Evolutionary conservation across 2,113 vertebrate genomes (phyloP), one percentile per base, ranked within the genome.

Genomic region (Xyliphius kryptos): DNA sequence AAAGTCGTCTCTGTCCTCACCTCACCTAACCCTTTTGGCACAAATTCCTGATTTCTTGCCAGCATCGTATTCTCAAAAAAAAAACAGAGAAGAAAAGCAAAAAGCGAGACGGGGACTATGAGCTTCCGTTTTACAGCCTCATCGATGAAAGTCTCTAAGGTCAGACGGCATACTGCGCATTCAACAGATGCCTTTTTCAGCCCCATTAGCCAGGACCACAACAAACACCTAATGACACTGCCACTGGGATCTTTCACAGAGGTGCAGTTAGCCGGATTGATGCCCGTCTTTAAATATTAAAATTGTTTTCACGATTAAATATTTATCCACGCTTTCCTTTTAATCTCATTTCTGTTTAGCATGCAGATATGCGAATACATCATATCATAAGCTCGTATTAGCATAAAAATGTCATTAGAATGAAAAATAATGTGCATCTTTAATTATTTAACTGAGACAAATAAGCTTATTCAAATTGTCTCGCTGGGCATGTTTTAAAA

Each of bases 11-110:
- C 61, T 62, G 62, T 63, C 57, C 50, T 69, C 73, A 72, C 69
- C 74, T 67, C 66, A 52, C n/a, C n/a, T 63, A 69, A 57, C 69
- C 66, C 51, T 61, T n/a, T 56, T 69, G 66, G 51, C 66, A 61
- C 47, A 52, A 50, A 65, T 55, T 61, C 56, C 66, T 64, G 51
- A 65, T 21, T 9, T n/a, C 6, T 48, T 32, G 63, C 68, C 73
- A 71, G 53, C 47, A 68, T 60, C 38, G n/a, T n/a, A n/a, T 21
- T 32, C 56, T 53, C 51, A 17, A 47, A 52, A 48, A 54, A 16
- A n/a, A n/a, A n/a, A n/a, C n/a, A n/a, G n/a, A 15, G 64, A 48
- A 32, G 20, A 48, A 14, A 10, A 38, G 11, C 68, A 55, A 44
- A 67, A 46, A 56, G 40, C 52, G 17, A 19, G 0, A 10, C 9